Percentiles rank a stretch among this genome's conserved stretches.
Conservation (phyloP, 1,140 invertebrate species). For the Monomorium pharaonis region DNA sequence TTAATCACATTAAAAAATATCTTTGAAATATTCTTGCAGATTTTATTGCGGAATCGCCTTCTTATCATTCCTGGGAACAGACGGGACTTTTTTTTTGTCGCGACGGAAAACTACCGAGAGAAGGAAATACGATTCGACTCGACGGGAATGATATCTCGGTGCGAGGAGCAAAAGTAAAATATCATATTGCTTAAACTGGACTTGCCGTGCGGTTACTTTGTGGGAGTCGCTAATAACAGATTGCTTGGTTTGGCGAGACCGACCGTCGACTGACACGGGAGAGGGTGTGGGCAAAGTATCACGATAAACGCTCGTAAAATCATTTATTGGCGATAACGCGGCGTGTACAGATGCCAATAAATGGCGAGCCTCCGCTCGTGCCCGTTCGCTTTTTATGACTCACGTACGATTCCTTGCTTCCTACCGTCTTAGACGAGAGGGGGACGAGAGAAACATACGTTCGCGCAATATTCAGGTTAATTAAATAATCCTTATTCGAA, state of each 20-base stretch:
- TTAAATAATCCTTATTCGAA: not conserved
- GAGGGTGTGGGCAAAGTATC: slow-evolving; percentile 29
- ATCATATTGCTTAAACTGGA: slow-evolving; percentile 20
- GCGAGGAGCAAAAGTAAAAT: not conserved
- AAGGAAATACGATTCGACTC: not conserved
- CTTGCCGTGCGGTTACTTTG: slow-evolving; percentile 19
- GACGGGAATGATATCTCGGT: not conserved
- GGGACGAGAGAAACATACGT: not conserved
- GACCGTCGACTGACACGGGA: not conserved
- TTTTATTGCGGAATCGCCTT: not conserved
- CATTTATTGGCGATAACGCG: slow-evolving; percentile 58
- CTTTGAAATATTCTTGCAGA: not conserved
- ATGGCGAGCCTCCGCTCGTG: not conserved
- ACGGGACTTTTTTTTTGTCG: not conserved
- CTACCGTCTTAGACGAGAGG: not conserved
- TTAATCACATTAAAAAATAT: slow-evolving; percentile 31
- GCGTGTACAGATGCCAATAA: slow-evolving; percentile 46
- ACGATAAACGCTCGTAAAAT: slow-evolving; percentile 60
- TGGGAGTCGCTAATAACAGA: slow-evolving; percentile 26
- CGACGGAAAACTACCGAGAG: not conserved
- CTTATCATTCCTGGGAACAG: not conserved
- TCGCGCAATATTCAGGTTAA: not conserved
- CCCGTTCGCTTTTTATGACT: slow-evolving; percentile 31
- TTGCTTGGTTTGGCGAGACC: slow-evolving; percentile 35
- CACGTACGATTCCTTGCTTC: slow-evolving; percentile 36